These are phyloP conservation scores for Anguilla pacifica DNA, from an alignment of 2,797 vertebrate genomes.

Conservation along the genomic window DNA sequence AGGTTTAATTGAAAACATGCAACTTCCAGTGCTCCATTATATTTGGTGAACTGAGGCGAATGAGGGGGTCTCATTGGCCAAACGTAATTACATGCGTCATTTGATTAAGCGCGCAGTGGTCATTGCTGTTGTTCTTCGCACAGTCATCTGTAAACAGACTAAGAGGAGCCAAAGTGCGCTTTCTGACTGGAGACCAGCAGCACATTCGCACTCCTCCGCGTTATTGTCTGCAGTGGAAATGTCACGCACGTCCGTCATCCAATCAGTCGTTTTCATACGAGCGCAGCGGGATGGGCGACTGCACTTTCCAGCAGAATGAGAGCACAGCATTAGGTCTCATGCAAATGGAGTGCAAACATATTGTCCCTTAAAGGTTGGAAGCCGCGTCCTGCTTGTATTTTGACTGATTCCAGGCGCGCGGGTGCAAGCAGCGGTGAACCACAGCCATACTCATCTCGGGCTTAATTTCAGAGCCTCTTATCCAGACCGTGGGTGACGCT, in stretches of 20 bases:
- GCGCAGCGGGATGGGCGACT: background rate
- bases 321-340: background rate
- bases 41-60: conserved; percentile 30
- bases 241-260: background rate
- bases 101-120: background rate
- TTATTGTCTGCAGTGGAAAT: background rate
- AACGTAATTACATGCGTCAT: background rate
- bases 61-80: background rate
- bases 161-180: background rate
- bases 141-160: background rate
- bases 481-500: background rate
- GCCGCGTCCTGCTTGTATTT: background rate
- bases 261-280: background rate
- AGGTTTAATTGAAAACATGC: conserved; percentile 51
- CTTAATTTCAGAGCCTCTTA: background rate
- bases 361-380: background rate
- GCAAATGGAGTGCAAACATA: background rate
- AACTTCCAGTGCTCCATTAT: conserved; percentile 35
- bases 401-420: background rate
- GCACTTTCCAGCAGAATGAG: background rate
- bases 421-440: background rate
- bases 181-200: background rate
- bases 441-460: background rate
- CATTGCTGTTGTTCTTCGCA: background rate
- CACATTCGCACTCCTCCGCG: background rate